Base-by-base conservation (phyloP, 2,797 vertebrate genomes). In the Eidolon dupreanum region DNA sequence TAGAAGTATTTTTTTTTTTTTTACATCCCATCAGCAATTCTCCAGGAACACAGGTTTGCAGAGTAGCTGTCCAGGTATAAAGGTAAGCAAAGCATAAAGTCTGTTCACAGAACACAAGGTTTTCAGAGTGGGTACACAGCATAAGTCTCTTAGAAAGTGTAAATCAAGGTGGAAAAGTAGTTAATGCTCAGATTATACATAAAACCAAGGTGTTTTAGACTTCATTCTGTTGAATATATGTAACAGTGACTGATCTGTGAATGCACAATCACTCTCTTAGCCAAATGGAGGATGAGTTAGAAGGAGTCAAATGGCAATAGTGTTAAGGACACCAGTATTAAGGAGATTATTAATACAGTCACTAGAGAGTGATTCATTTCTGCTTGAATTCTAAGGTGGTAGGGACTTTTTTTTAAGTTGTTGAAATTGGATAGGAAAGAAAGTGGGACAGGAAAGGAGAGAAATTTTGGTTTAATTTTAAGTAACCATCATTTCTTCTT, bases 401-500 rank as follows among this genome's bases (percentile, higher is more conserved):
- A 85, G 33, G 7, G 6, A 73, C 68, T 65, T 63, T 41, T 63
- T 83, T 74, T 51, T 0, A 90, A 95, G 53, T 38, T 73, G 11
- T 63, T 36, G 12, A 93, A 90, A 85, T 33, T 75, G 28, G 12
- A 73, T 31, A 89, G 61, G 57, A 93, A 88, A 88, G 33, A 82
- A 90, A 71, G 28, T 79, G 12, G 3, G n/a, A 53, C 16, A 79
- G 68, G 2, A 94, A 88, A 81, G 10, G 4, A n/a, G 6, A 12
- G 4, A 82, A 78, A 83, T 33, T 9, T 57, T 82, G 17, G 19
- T 82, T 41, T 53, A 90, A 55, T 20, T 88, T 88, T 95, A 92
- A 96, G 49, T 86, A 87, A 68, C 78, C n/a, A 66, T 86, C 12
- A 33, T 68, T 73, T 92, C 31, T 73, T 94, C 22, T 75, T 94